Base-by-base conservation (phyloP, 23 tunicate species). In the Styela clava region DNA sequence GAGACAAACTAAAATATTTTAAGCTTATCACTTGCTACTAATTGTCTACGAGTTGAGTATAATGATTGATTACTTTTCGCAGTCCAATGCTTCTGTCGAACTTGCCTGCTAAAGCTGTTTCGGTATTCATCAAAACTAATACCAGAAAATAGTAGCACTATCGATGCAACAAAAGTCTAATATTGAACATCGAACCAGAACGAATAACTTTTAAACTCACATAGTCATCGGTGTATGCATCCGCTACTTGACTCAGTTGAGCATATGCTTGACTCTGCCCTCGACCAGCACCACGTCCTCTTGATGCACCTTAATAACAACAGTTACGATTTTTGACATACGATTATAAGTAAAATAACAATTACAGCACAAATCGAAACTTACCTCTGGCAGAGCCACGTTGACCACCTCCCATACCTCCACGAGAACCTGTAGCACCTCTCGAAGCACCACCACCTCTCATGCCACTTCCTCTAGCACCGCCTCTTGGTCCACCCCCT, bases 191-290 rank as follows among this genome's bases (percentile, higher is more conserved):
- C n/a, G n/a, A n/a, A n/a, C n/a, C n/a, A n/a, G n/a, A n/a, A n/a
- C n/a, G n/a, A n/a, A n/a, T n/a, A n/a, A n/a, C n/a, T n/a, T n/a
- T 73, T 29, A 24, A 12, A 76, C 86, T 56, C 62, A 83, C 86
- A 83, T 73, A 83, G 28, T 83, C 86, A 9, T 74, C 80, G 0
- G 85, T 63, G 51, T 73, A 74, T 22, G 71, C 33, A 16, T 79
- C 67, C 1, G 56, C 79, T 5, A 52, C 86, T 18, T 63, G 32
- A 21, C 69, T 76, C 64, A 63, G 18, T 31, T 63, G 73, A 31
- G 23, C 26, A 76, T 24, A 76, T 19, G 27, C 22, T 34, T 31
- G 77, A 16, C 29, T 71, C 77, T 71, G 77, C 34, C 77, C 77
- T 71, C 77, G 5, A 3, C 77, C 77, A 3, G 35, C 34, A 3